Evolutionary conservation across 2,888 invertebrate species (phyloP), one percentile per base, ranked within the genome.

Genomic region (Drosophila rellima): DNA sequence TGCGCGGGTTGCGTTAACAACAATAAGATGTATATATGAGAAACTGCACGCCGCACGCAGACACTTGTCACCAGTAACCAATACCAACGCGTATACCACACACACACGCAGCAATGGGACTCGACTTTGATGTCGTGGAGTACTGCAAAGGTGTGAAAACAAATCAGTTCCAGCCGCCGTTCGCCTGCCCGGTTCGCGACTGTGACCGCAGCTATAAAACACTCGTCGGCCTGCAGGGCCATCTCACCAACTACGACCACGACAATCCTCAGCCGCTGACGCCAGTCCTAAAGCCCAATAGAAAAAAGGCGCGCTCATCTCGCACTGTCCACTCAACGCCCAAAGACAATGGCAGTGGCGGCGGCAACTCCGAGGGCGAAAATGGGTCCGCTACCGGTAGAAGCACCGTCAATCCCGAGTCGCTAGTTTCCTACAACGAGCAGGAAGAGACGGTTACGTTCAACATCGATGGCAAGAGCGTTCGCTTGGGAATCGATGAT

Each of bases 131-230:
- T 93, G 96, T 97, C 82, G 94, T 96, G 87, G 96, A 96, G 91
- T 97, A 96, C 93, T 96, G 96, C 91, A 96, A 96, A 92, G 96
- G 97, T 93, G 94, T 97, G 77, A 92, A 92, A 87, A 79, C 88
- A 69, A 94, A 96, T 96, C 90, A 96, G 76, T 80, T 90, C 35
- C 88, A 90, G 62, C 97, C 97, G 56, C 97, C 97, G 54, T 97
- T 96, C 93, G 95, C 95, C 85, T 98, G 98, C 90, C 98, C 98
- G 8, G 94, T 97, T 33, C 95, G 95, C 82, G 96, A 96, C 88
- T 98, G 98, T 93, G 96, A 96, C 78, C 96, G 96, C 91, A 95
- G 96, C 20, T 98, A 97, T 92, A 97, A 97, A 93, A 97, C 97
- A 71, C 95, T 96, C 74, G 96, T 96, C 85, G 97, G 97, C 1